Percentiles rank a stretch among this genome's conserved stretches.
These are phyloP conservation scores for Tholera decimalis DNA, from an alignment of 2,888 invertebrate species.

Conservation along the genomic window DNA sequence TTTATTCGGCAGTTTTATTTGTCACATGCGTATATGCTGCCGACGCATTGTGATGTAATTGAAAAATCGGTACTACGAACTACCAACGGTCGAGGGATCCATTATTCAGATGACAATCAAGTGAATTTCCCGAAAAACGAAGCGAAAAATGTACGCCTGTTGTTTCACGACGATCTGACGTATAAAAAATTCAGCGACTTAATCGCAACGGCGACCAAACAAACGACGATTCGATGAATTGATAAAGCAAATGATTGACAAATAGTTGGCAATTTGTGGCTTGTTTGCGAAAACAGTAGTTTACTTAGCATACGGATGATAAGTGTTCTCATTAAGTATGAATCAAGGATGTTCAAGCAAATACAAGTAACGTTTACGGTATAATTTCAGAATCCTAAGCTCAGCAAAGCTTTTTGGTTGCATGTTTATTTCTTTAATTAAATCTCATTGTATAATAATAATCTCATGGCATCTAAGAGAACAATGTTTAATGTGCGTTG, in stretches of 20 bases:
- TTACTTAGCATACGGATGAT: conserved; percentile 34
- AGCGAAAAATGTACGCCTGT: conserved; percentile 84
- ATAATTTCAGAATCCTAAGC: background rate
- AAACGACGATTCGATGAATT: conserved; percentile 78
- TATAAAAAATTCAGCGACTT: conserved; percentile 88
- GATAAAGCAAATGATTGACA: conserved; percentile 76
- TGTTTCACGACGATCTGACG: conserved; percentile 84
- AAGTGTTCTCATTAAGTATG: conserved; percentile 16
- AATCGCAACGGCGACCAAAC: conserved; percentile 85
- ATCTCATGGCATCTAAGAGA: too few species aligned
- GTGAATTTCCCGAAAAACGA: conserved; percentile 88
- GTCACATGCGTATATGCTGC: conserved; percentile 58
- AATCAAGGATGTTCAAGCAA: background rate
- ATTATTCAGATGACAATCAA: conserved; percentile 90
- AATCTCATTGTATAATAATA: too few species aligned
- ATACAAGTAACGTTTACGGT: background rate
- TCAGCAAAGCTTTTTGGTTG: background rate
- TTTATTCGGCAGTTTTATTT: conserved; percentile 56
- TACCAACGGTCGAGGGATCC: conserved; percentile 76
- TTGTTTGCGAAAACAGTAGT: conserved; percentile 67
- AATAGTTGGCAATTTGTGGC: conserved; percentile 82
- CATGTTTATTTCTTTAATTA: too few species aligned
- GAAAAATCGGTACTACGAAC: conserved; percentile 86
- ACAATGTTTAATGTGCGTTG: too few species aligned
- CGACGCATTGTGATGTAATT: conserved; percentile 87